Evolutionary conservation across 1,140 invertebrate species (phyloP).

Genomic region (Zaprionus kolodkinae): DNA sequence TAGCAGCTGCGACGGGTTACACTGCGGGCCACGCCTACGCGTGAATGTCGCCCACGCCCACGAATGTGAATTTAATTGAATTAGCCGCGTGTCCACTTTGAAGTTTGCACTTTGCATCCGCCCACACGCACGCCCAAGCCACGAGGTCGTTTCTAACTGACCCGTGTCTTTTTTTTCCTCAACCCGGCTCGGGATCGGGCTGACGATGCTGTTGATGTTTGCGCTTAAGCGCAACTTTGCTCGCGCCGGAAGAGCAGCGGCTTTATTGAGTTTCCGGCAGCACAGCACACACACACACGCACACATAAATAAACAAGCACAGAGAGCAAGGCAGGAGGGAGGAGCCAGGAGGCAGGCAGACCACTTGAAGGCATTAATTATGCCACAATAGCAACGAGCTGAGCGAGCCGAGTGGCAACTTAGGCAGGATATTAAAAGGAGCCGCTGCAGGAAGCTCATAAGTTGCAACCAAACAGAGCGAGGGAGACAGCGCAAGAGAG

Average conservation of each 20-base stretch:
- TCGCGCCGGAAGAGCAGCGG: constrained; percentile 55
- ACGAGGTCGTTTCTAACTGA: constrained; percentile 16
- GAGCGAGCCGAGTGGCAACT: constrained; percentile 14
- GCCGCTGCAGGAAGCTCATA: constrained; percentile 47
- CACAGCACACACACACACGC: constrained; percentile 17
- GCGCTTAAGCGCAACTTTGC: constrained; percentile 59
- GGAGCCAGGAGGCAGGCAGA: neutral
- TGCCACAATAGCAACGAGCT: constrained; percentile 45
- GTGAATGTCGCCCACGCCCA: neutral
- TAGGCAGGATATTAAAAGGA: constrained; percentile 47
- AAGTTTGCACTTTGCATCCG: constrained; percentile 74
- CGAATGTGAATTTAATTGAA: constrained; percentile 74
- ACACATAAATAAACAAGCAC: neutral
- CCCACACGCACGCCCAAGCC: neutral
- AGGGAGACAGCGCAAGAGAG: neutral
- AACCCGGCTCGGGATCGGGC: neutral
- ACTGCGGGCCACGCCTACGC: neutral
- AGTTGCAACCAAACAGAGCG: constrained; percentile 43
- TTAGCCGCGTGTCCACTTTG: constrained; percentile 77
- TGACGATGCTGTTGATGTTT: constrained; percentile 54
- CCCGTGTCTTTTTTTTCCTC: constrained; percentile 20
- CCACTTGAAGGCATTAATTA: constrained; percentile 67
- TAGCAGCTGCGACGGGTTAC: constrained; percentile 9
- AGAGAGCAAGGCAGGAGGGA: neutral
- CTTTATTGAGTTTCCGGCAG: constrained; percentile 66